Conservation (phyloP, 1,140 invertebrate species). For the Drosophila saltans region DNA sequence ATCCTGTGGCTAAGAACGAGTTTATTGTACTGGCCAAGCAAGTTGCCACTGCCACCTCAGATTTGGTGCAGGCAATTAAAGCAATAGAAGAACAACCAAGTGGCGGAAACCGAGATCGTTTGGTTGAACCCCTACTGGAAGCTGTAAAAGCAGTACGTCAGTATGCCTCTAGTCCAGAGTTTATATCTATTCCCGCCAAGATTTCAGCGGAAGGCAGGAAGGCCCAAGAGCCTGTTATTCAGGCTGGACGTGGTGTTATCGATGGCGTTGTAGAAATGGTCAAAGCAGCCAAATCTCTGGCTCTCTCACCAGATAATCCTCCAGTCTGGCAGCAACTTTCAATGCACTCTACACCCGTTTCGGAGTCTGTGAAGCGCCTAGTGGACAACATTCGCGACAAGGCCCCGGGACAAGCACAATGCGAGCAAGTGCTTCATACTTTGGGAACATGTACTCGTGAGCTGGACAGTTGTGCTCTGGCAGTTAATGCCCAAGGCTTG, state of each 20-base stretch:
- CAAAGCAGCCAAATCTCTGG: constrained; percentile 93
- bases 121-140: constrained; percentile 93
- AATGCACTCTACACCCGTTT: constrained; percentile 96
- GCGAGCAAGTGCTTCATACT: constrained; percentile 92
- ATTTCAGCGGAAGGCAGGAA: constrained; percentile 91
- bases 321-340: constrained; percentile 97
- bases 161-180: constrained; percentile 97
- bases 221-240: constrained; percentile 94
- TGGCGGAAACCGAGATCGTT: constrained; percentile 87
- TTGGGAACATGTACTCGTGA: constrained; percentile 90
- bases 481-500: constrained; percentile 93
- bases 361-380: constrained; percentile 97
- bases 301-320: constrained; percentile 94
- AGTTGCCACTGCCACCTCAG: constrained; percentile 97
- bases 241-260: constrained; percentile 90
- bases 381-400: constrained; percentile 96
- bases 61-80: constrained; percentile 97
- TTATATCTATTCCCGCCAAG: constrained; percentile 94
- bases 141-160: constrained; percentile 96
- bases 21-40: constrained; percentile 99
- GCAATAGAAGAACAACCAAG: constrained; percentile 93
- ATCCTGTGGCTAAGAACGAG: constrained; percentile 97
- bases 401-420: constrained; percentile 97
- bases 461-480: constrained; percentile 93
- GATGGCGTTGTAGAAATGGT: constrained; percentile 88